Evolutionary conservation across 2,888 invertebrate species (phyloP).

Genomic region (Chrysotoxum bicinctum): DNA sequence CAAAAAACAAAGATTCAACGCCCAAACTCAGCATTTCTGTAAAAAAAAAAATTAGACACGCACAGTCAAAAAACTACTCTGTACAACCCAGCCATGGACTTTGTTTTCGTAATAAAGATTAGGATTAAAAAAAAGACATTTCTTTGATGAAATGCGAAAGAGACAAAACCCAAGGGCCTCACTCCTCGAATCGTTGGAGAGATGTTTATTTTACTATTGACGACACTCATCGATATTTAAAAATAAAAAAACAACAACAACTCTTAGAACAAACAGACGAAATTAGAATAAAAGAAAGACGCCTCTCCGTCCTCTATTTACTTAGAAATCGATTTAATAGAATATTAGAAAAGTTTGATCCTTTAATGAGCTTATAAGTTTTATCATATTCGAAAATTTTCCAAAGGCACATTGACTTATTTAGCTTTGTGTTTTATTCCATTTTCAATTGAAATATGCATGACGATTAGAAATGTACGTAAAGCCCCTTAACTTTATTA

Average conservation of each 20-base stretch:
- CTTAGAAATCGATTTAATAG: conserved; percentile 19
- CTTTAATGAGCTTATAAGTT: conserved; percentile 22
- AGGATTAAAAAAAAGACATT: conserved; percentile 27
- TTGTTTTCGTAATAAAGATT: conserved; percentile 27
- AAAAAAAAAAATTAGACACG: neutral
- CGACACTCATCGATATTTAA: conserved; percentile 8
- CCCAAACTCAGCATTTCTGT: neutral
- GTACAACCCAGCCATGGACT: neutral
- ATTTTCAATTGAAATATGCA: neutral
- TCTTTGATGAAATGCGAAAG: conserved; percentile 17
- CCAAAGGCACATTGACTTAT: conserved; percentile 44
- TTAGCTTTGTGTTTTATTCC: too few species aligned
- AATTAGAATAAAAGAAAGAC: conserved; percentile 11
- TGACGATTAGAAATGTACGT: neutral
- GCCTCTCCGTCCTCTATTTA: neutral
- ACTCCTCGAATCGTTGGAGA: conserved; percentile 33
- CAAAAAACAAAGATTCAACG: neutral
- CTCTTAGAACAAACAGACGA: conserved; percentile 35
- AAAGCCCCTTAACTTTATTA: neutral
- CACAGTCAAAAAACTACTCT: neutral
- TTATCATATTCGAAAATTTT: conserved; percentile 16
- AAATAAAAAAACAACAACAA: conserved; percentile 24
- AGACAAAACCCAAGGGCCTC: conserved; percentile 3
- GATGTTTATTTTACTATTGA: conserved; percentile 41
- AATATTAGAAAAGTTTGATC: conserved; percentile 54